A percentile compares a stretch with the other conserved stretches of the same genome.
These are phyloP conservation scores for Troides aeacus DNA, from an alignment of 2,888 invertebrate species.

Conservation along the genomic window DNA sequence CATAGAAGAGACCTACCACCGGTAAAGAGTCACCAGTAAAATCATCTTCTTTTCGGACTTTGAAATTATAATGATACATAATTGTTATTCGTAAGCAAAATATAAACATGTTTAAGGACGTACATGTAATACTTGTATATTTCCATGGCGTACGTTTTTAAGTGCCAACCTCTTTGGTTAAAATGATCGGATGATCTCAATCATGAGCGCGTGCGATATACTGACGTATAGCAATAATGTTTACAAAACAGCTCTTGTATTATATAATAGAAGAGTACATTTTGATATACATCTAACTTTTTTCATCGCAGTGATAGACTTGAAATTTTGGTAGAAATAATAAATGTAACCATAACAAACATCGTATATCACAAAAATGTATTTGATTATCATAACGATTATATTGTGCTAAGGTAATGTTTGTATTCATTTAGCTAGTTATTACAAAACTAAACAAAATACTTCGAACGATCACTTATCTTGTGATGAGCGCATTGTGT, in stretches of 20 bases:
- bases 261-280: not conserved
- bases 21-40: too few relatives aligned
- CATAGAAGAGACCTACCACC: too few relatives aligned
- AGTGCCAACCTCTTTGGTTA: not conserved
- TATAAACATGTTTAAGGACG: not conserved
- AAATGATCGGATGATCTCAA: slow-evolving; percentile 10
- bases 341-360: too few relatives aligned
- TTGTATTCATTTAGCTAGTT: not conserved
- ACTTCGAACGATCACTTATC: not conserved
- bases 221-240: not conserved
- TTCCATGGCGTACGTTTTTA: slow-evolving; percentile 4
- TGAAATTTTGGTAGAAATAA: too few relatives aligned
- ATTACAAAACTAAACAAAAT: not conserved
- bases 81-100: not conserved
- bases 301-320: too few relatives aligned
- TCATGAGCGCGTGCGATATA: not conserved
- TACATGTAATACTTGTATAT: not conserved
- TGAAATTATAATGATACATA: not conserved
- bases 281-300: not conserved
- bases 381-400: too few relatives aligned
- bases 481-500: not conserved
- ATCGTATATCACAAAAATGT: too few relatives aligned
- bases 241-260: not conserved
- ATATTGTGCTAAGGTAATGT: too few relatives aligned
- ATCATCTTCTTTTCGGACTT: too few relatives aligned